Evolutionary conservation across 2,888 invertebrate genomes (phyloP).

Genomic region (Microlaimidae sp.): DNA sequence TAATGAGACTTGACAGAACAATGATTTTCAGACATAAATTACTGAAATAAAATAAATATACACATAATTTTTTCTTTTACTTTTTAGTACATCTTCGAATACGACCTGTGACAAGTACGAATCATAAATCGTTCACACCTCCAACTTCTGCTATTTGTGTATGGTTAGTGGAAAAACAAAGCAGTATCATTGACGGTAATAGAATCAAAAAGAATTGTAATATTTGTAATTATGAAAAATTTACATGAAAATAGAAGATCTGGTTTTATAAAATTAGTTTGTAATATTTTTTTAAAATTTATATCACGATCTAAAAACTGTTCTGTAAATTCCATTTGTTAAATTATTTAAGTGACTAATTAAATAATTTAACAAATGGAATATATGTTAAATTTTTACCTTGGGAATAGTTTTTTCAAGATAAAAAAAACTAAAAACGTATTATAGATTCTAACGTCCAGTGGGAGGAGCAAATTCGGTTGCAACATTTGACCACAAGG

Average conservation of each 20-base stretch:
- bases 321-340: too few relatives aligned
- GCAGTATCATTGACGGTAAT: neutral
- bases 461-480: neutral
- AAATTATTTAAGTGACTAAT: too few relatives aligned
- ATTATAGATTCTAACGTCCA: neutral
- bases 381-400: too few relatives aligned
- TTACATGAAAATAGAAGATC: neutral
- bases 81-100: neutral
- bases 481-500: neutral
- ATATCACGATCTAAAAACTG: too few relatives aligned
- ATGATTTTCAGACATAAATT: too few relatives aligned
- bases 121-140: neutral
- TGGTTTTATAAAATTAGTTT: neutral
- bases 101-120: neutral
- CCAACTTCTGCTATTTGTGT: neutral
- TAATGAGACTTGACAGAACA: too few relatives aligned
- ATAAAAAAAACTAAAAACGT: too few relatives aligned
- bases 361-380: too few relatives aligned
- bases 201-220: too few relatives aligned
- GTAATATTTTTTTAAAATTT: too few relatives aligned
- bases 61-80: neutral
- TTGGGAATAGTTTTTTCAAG: too few relatives aligned
- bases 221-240: neutral
- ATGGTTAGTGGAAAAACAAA: neutral
- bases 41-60: neutral